Conservation (phyloP, 2,113 vertebrate genomes). For the Crypturellus undulatus region DNA sequence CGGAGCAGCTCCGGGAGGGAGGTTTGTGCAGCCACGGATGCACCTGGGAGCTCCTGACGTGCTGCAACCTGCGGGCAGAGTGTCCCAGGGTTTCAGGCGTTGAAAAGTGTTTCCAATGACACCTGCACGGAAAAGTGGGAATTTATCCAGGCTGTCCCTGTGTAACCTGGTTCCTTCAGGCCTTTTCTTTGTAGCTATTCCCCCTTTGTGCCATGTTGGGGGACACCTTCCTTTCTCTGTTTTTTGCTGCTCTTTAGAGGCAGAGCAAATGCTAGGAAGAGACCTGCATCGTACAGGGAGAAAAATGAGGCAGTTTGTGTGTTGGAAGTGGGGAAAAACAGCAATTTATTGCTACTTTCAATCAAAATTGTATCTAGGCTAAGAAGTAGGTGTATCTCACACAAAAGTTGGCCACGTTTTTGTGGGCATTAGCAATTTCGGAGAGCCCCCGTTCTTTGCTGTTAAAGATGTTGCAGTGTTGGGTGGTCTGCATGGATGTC, state of each 20-base stretch:
- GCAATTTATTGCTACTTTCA: neutral
- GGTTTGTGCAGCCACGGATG: accelerated
- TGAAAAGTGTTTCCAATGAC: neutral
- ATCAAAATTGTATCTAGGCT: neutral
- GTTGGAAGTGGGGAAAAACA: neutral
- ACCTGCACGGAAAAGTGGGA: neutral
- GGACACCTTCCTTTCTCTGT: neutral
- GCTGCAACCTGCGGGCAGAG: neutral
- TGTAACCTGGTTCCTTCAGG: neutral
- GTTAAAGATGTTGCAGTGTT: neutral
- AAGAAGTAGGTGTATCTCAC: neutral
- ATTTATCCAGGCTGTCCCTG: neutral
- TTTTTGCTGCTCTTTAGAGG: neutral
- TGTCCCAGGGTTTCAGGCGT: too few species aligned
- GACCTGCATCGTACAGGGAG: neutral
- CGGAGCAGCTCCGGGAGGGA: neutral
- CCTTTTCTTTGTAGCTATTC: neutral
- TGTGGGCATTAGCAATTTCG: neutral
- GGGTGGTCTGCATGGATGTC: neutral
- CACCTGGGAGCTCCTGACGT: neutral
- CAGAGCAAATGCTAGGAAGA: neutral
- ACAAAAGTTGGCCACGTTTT: neutral
- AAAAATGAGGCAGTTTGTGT: neutral
- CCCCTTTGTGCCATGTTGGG: neutral
- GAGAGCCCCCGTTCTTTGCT: neutral